Percentiles rank a stretch among this genome's conserved stretches.
Evolutionary conservation across 2,797 vertebrate genomes (phyloP).

Genomic region (Lepus oiostolus): DNA sequence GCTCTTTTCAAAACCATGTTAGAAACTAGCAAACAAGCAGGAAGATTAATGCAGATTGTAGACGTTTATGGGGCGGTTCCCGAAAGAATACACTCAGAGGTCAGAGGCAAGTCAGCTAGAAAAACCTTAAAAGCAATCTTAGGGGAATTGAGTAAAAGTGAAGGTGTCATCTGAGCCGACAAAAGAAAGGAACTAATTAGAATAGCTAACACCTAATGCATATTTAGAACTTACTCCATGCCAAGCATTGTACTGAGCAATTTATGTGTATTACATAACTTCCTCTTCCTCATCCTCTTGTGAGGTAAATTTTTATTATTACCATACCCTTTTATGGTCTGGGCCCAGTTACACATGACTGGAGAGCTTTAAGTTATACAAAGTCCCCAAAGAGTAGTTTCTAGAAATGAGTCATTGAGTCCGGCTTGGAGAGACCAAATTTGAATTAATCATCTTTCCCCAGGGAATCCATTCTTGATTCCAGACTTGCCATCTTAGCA

Average conservation of each 20-base stretch:
- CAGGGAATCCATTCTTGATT: constrained; percentile 16
- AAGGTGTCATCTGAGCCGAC: neutral
- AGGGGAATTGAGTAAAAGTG: neutral
- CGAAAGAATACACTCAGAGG: constrained; percentile 24
- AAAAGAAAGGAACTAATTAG: constrained; percentile 41
- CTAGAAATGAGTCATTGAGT: constrained; percentile 34
- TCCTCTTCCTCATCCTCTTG: neutral
- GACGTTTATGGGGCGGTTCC: constrained; percentile 32
- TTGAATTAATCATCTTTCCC: constrained; percentile 8
- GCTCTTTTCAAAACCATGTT: constrained; percentile 56
- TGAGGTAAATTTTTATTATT: constrained; percentile 55
- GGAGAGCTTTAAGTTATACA: constrained; percentile 36
- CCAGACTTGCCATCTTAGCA: constrained; percentile 6
- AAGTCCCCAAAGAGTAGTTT: constrained; percentile 24
- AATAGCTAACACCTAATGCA: constrained; percentile 9
- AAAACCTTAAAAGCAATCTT: constrained; percentile 63
- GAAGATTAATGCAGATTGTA: constrained; percentile 47
- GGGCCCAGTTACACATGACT: neutral
- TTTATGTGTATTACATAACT: neutral
- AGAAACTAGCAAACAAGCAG: constrained; percentile 59
- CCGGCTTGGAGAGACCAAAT: constrained; percentile 11
- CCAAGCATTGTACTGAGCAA: constrained; percentile 1
- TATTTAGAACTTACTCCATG: constrained; percentile 32
- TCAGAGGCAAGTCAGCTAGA: constrained; percentile 51
- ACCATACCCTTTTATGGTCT: neutral